Percentiles rank a stretch among this genome's conserved stretches.
phyloP scores from a whole-genome alignment of 2,113 vertebrate genomes.

The Macquaria ambigua region DNA sequence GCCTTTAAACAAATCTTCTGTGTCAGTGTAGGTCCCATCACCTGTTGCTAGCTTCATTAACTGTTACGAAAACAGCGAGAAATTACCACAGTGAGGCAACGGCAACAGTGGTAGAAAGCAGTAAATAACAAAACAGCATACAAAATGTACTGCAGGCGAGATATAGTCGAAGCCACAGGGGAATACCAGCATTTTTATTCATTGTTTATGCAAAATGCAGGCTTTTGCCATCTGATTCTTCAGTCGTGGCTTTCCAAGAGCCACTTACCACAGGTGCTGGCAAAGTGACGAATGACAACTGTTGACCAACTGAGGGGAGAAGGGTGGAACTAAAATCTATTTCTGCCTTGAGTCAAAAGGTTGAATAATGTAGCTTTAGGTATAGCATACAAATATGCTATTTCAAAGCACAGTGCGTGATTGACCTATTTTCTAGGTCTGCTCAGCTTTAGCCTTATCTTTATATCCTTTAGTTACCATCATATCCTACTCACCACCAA shows the following conservation, averaged over 20 bases:
- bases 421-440: not conserved
- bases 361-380: not conserved
- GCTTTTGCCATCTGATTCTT: not conserved
- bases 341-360: not conserved
- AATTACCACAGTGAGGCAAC: not conserved
- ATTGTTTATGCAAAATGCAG: not conserved
- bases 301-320: not conserved
- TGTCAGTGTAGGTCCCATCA: not conserved
- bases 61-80: not conserved
- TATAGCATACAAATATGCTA: not conserved
- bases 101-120: not conserved
- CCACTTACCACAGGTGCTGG: not conserved
- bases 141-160: not conserved
- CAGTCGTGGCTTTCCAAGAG: not conserved
- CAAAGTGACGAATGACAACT: slow-evolving; percentile 1
- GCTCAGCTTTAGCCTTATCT: not conserved
- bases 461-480: not conserved
- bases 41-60: not conserved
- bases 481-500: not conserved
- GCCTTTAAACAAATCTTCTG: not conserved
- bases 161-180: not conserved
- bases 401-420: not conserved
- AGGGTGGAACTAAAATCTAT: no score
- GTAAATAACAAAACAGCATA: slow-evolving; percentile 1
- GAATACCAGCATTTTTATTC: not conserved